Conservation (phyloP, 2,888 invertebrate species). For the Folsomia manolachei region DNA sequence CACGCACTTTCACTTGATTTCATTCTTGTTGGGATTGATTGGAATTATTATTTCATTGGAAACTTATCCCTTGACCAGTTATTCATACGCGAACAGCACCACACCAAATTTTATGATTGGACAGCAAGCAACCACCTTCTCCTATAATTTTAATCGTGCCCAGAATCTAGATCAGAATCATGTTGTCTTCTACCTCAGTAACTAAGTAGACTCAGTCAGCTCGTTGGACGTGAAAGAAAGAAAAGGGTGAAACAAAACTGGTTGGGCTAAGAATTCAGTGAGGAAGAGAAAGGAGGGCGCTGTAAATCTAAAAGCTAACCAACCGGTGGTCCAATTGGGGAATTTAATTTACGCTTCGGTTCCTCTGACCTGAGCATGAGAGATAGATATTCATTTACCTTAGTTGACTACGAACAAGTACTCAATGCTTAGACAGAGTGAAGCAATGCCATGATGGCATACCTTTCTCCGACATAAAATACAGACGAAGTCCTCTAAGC, state of each 20-base stretch:
- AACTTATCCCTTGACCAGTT: too few relatives aligned
- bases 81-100: not conserved
- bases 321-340: slow-evolving; percentile 38
- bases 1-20: not conserved
- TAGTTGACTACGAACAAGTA: not conserved
- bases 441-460: too few relatives aligned
- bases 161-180: not conserved
- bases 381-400: not conserved
- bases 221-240: not conserved
- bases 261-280: not conserved
- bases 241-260: not conserved
- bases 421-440: too few relatives aligned
- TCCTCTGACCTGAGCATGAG: not conserved
- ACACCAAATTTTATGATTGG: not conserved
- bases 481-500: slow-evolving; percentile 15
- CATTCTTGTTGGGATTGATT: not conserved
- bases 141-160: not conserved
- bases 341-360: slow-evolving; percentile 36
- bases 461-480: slow-evolving; percentile 9
- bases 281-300: not conserved
- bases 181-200: too few relatives aligned
- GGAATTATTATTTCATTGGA: not conserved
- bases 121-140: not conserved
- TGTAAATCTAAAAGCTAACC: slow-evolving; percentile 27
- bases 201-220: not conserved